These are phyloP conservation scores for Diacarnus erythraeanus DNA, from an alignment of 37 sponge, comb jelly and placozoan species.

Conservation along the genomic window DNA sequence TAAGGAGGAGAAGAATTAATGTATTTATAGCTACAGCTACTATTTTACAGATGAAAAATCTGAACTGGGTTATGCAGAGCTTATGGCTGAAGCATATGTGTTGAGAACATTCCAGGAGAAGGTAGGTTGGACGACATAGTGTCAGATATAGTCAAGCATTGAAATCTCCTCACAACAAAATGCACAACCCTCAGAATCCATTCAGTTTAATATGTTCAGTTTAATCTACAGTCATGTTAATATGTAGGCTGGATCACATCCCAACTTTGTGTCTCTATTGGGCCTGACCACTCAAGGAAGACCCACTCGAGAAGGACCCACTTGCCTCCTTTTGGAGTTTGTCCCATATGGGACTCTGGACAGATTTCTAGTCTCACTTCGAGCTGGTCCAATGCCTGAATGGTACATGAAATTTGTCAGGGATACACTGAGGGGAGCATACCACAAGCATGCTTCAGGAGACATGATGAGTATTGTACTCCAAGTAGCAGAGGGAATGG, in stretches of 20 bases:
- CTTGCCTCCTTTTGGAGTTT: constrained; percentile 55
- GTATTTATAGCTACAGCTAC: background rate
- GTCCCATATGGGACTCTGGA: constrained; percentile 62
- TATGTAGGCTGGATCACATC: constrained; percentile 49
- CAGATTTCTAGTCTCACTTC: constrained; percentile 39
- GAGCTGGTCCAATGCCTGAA: constrained; percentile 59
- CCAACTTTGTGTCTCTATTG: constrained; percentile 45
- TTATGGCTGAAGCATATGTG: constrained; percentile 43
- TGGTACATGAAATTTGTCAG: constrained; percentile 56
- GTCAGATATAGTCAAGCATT: too few species aligned
- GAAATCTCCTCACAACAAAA: too few species aligned
- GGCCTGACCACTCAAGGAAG: constrained; percentile 13
- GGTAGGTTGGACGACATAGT: background rate
- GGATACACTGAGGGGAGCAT: constrained; percentile 15
- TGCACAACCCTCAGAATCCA: too few species aligned
- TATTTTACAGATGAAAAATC: constrained; percentile 49
- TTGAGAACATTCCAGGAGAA: constrained; percentile 29
- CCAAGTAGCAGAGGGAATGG: constrained; percentile 71
- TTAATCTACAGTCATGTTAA: background rate
- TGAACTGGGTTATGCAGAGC: constrained; percentile 57
- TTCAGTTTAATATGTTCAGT: background rate
- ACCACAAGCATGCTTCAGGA: constrained; percentile 43
- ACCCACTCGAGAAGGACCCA: constrained; percentile 52
- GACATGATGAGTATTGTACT: constrained; percentile 56
- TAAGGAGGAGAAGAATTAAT: constrained; percentile 6